Evolutionary conservation across 2,888 invertebrate genomes (phyloP).

Genomic region (Synergus gifuensis): DNA sequence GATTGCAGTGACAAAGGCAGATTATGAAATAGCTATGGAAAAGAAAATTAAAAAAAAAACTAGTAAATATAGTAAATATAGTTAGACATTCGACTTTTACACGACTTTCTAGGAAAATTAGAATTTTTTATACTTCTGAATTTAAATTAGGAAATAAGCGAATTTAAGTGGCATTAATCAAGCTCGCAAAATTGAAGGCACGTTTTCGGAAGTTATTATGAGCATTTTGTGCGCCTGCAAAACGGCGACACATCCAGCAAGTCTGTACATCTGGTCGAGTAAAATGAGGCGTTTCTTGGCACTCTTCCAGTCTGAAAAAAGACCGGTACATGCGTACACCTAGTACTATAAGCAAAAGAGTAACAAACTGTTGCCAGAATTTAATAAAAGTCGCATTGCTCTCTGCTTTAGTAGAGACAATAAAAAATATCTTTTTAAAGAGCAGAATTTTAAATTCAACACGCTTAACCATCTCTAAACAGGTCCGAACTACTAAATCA

Average conservation of each 20-base stretch:
- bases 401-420: not conserved
- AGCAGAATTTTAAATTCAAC: too few relatives aligned
- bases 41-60: too few relatives aligned
- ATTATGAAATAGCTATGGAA: too few relatives aligned
- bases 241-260: not conserved
- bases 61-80: too few relatives aligned
- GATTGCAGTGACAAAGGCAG: not conserved
- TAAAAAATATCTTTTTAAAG: too few relatives aligned
- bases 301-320: not conserved
- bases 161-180: not conserved
- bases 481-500: not conserved
- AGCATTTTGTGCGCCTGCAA: constrained; percentile 1
- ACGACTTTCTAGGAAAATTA: too few relatives aligned
- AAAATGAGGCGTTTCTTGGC: constrained; percentile 1
- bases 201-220: constrained; percentile 1
- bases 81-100: too few relatives aligned
- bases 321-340: not conserved
- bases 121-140: not conserved
- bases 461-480: not conserved
- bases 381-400: not conserved
- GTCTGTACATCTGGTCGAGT: not conserved
- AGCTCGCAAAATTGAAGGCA: not conserved
- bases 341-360: not conserved
- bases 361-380: not conserved
- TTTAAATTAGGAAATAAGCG: not conserved